A percentile compares a stretch with the other conserved stretches of the same genome.
Conservation (phyloP, 2,888 invertebrate species). For the Baccha elongata region DNA sequence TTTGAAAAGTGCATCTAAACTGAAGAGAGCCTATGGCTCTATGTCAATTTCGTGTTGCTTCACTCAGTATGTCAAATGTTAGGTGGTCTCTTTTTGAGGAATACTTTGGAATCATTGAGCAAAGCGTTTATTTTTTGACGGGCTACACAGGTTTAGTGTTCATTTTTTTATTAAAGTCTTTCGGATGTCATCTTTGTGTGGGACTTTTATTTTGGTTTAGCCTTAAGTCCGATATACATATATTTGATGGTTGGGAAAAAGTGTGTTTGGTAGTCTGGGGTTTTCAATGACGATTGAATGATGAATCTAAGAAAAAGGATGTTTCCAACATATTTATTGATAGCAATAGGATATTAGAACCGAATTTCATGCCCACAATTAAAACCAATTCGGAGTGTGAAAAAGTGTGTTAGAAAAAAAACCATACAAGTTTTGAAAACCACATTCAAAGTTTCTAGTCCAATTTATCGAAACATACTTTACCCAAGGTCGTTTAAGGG, state of each 20-base stretch:
- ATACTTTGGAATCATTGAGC: conserved; percentile 14
- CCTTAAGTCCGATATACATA: not conserved
- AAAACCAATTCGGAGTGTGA: too few species aligned
- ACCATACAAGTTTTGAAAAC: conserved; percentile 65
- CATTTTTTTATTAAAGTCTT: not conserved
- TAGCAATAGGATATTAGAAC: too few species aligned
- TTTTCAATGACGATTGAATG: too few species aligned
- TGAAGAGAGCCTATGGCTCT: conserved; percentile 18
- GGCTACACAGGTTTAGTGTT: conserved; percentile 12
- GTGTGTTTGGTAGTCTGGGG: too few species aligned
- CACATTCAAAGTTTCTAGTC: conserved; percentile 61
- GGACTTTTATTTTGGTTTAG: not conserved
- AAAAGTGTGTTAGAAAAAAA: too few species aligned
- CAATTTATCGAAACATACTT: conserved; percentile 46
- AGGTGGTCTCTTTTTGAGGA: not conserved
- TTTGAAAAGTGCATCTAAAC: conserved; percentile 26
- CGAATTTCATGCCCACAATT: too few species aligned
- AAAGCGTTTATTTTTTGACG: conserved; percentile 20
- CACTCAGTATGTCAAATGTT: not conserved
- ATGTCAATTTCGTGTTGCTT: conserved; percentile 11
- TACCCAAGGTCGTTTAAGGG: conserved; percentile 61
- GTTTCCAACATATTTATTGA: too few species aligned
- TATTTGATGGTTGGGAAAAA: too few species aligned
- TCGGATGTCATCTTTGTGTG: conserved; percentile 8
- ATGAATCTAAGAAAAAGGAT: too few species aligned